Percentiles rank a stretch among this genome's conserved stretches.
Conservation (phyloP, 1,140 invertebrate species). For the Batillaria attramentaria region DNA sequence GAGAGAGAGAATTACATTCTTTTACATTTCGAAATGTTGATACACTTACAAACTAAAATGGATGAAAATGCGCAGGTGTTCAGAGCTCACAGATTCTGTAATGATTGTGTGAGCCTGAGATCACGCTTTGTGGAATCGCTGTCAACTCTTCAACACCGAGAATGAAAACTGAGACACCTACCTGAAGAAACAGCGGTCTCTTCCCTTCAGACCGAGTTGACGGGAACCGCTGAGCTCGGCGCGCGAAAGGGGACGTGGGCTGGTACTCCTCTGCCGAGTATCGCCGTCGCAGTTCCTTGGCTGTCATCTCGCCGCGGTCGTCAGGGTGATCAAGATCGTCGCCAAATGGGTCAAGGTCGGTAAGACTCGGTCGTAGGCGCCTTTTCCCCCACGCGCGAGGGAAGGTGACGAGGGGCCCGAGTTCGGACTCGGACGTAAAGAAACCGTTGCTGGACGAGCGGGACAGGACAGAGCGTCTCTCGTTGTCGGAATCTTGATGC, state of each 20-base stretch:
- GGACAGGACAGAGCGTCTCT: neutral
- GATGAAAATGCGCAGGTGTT: constrained; percentile 1
- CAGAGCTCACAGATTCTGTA: neutral
- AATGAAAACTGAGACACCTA: too few species aligned
- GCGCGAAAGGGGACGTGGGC: constrained; percentile 25
- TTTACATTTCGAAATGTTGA: too few species aligned
- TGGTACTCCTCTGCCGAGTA: constrained; percentile 12
- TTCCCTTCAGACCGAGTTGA: constrained; percentile 24
- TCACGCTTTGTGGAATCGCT: too few species aligned
- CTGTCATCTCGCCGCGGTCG: neutral
- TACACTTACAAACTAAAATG: too few species aligned
- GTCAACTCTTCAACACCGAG: too few species aligned
- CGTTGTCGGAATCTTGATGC: neutral
- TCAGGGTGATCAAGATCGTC: neutral
- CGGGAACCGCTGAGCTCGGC: neutral
- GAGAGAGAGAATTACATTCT: too few species aligned
- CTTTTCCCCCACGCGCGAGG: neutral
- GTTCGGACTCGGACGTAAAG: constrained; percentile 7
- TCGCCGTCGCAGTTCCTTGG: constrained; percentile 11
- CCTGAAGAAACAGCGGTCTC: constrained; percentile 22
- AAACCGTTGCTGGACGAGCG: constrained; percentile 13
- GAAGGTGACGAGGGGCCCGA: constrained; percentile 21
- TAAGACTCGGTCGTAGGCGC: too few species aligned
- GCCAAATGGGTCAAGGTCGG: too few species aligned
- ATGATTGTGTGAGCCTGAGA: too few species aligned